Evolutionary conservation across 2,888 invertebrate genomes (phyloP).

Genomic region (Spodoptera littoralis): DNA sequence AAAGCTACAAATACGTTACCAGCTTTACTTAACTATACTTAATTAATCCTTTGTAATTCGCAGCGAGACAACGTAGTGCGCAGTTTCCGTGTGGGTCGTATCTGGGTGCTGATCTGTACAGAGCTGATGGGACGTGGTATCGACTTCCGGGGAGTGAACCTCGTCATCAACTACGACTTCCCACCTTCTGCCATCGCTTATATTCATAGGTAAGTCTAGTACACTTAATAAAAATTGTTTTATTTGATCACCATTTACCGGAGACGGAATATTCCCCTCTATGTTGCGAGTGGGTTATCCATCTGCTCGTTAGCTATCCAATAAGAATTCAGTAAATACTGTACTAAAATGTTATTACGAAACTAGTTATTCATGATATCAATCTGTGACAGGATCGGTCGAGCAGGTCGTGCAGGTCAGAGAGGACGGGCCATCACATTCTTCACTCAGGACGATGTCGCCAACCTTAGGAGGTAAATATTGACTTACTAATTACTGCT

Average conservation of each 20-base stretch:
- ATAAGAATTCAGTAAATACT: no score
- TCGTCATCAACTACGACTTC: conserved; percentile 99
- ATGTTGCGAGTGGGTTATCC: no score
- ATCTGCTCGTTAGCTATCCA: no score
- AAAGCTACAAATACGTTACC: no score
- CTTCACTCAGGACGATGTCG: conserved; percentile 97
- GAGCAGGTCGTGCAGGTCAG: conserved; percentile 98
- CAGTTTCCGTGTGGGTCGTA: conserved; percentile 96
- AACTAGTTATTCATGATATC: background rate
- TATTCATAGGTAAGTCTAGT: conserved; percentile 92
- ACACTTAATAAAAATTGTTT: background rate
- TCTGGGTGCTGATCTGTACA: conserved; percentile 99
- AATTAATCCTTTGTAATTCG: conserved; percentile 35
- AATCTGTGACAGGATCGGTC: conserved; percentile 87
- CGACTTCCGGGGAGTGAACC: conserved; percentile 98
- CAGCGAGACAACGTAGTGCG: conserved; percentile 97
- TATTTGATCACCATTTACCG: no score
- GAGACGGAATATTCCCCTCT: no score
- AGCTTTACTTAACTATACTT: background rate
- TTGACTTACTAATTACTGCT: no score
- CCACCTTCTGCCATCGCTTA: conserved; percentile 97
- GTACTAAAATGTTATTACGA: no score
- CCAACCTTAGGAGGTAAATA: conserved; percentile 93
- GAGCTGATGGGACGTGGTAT: conserved; percentile 99
- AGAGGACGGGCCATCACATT: conserved; percentile 97